Percentiles rank a stretch among this genome's conserved stretches.
These are phyloP conservation scores for Vandiemenella viatica DNA, from an alignment of 2,888 invertebrate species.

Conservation along the genomic window DNA sequence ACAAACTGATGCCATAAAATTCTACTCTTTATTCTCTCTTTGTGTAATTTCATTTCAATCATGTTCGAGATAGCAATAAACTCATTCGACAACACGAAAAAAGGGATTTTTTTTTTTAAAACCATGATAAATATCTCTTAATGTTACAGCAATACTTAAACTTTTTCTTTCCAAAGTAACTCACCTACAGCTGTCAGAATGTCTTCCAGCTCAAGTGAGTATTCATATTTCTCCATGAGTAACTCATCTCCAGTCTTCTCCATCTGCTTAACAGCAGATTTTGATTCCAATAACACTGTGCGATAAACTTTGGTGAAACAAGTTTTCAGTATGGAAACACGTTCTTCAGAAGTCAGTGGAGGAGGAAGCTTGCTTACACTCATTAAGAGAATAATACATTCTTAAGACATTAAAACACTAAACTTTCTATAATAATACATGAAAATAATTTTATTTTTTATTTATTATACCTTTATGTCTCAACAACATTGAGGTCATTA, in stretches of 20 bases:
- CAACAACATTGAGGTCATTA: too few species aligned
- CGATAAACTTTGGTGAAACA: constrained; percentile 31
- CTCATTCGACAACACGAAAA: too few species aligned
- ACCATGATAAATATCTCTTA: too few species aligned
- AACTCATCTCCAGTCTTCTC: too few species aligned
- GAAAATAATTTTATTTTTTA: neutral
- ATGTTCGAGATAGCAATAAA: too few species aligned
- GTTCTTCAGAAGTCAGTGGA: constrained; percentile 43
- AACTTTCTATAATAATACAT: neutral
- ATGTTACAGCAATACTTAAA: too few species aligned
- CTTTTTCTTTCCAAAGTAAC: too few species aligned
- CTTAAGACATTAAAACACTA: neutral
- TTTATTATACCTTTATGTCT: neutral
- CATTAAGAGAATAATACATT: constrained; percentile 9
- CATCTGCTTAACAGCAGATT: neutral
- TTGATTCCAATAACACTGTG: constrained; percentile 16
- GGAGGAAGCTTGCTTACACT: constrained; percentile 35
- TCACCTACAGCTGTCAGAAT: neutral
- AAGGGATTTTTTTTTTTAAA: too few species aligned
- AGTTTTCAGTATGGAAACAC: constrained; percentile 46
- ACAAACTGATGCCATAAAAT: too few species aligned
- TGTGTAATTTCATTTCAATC: too few species aligned
- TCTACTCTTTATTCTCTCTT: too few species aligned
- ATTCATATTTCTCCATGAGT: neutral
- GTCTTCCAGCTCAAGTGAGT: neutral